Base-by-base conservation (phyloP, 2,797 vertebrate species). In the Myioborus miniatus region DNA sequence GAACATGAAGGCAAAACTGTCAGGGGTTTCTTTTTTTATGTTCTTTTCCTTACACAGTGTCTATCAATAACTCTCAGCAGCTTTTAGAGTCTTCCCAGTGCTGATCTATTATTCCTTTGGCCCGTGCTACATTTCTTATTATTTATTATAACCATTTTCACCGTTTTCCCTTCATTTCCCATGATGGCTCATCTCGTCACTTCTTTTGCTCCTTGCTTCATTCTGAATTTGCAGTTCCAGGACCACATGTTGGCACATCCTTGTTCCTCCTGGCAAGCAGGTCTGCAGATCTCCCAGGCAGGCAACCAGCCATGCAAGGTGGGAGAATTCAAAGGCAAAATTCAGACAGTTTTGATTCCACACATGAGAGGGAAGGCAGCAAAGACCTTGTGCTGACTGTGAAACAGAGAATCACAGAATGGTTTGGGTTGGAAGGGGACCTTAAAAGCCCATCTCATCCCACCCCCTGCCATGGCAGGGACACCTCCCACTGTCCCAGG, bases 21-120 rank as follows among this genome's bases (percentile, higher is more conserved):
- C 84, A 91, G 76, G 53, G 83, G 52, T 55, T 76, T 64, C 55
- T 90, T 94, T 69, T 49, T 47, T 89, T 76, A 71, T 50, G 23
- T 58, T 80, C 49, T 80, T 91, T 79, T 49, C 49, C 63, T 83
- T 74, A 60, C 64, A 71, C 63, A 81, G 43, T 68, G 60, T 70
- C 92, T 84, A 93, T 96, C 92, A 94, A 87, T 93, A 93, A 92
- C 89, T 82, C 81, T 77, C 71, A 58, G 81, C 81, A 77, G 86
- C 92, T 95, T 96, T 95, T 93, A 95, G 77, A 93, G 77, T 53
- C 88, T 93, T 88, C 87, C 79, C 62, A 49, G 65, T 46, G 69
- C 83, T 93, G 72, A 88, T 93, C 83, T 91, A 94, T 96, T 92
- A 94, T 86, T 92, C 83, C 80, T 96, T 93, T 95, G 92, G 88